These are phyloP conservation scores for Eretmocerus hayati DNA, from an alignment of 2,888 invertebrate genomes.

Conservation along the genomic window DNA sequence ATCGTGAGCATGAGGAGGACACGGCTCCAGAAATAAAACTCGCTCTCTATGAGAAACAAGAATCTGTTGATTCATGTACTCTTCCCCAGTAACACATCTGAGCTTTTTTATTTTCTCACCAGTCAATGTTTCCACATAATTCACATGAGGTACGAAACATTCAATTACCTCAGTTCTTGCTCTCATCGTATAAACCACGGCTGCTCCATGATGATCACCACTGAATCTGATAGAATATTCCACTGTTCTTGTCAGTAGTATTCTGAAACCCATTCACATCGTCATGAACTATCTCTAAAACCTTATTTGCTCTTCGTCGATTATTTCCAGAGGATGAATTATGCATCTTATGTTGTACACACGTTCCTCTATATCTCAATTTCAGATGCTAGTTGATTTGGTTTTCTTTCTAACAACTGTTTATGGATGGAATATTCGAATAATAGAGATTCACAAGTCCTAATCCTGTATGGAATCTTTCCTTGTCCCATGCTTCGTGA, in stretches of 20 bases:
- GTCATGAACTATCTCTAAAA: conserved; percentile 4
- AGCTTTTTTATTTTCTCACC: conserved; percentile 19
- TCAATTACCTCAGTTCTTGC: conserved; percentile 23
- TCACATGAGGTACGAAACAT: conserved; percentile 21
- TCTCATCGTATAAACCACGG: conserved; percentile 22
- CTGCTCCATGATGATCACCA: conserved; percentile 23
- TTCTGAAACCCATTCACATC: conserved; percentile 16
- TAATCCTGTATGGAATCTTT: too few species aligned
- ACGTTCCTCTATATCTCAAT: too few species aligned
- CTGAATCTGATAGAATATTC: conserved; percentile 24
- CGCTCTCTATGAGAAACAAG: conserved; percentile 14
- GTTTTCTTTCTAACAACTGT: too few species aligned
- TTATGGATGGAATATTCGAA: too few species aligned
- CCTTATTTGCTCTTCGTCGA: conserved; percentile 19
- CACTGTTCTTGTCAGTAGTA: conserved; percentile 16
- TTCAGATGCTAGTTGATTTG: too few species aligned
- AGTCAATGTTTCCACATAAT: conserved; percentile 8
- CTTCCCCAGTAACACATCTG: conserved; percentile 23
- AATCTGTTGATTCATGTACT: conserved; percentile 15
- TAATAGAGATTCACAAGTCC: too few species aligned
- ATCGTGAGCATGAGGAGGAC: conserved; percentile 6
- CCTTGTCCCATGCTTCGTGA: too few species aligned
- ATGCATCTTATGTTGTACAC: conserved; percentile 1
- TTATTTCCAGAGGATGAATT: conserved; percentile 21
- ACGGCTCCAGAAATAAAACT: conserved; percentile 14